Evolutionary conservation across 1,140 invertebrate genomes (phyloP).

Genomic region (Saxidomus purpurata): DNA sequence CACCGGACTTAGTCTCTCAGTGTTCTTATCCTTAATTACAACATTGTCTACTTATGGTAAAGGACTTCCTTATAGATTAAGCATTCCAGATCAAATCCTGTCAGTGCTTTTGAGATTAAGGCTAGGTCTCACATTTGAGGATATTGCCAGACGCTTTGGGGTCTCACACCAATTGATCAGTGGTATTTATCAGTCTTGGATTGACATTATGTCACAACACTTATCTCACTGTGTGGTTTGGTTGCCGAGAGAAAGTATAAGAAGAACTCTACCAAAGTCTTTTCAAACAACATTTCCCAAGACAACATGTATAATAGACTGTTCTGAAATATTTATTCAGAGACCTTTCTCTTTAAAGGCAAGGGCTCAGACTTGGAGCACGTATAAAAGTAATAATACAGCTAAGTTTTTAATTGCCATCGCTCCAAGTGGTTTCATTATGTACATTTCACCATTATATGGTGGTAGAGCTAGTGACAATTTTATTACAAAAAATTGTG

Average conservation of each 20-base stretch:
- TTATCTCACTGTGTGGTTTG: conserved; percentile 54
- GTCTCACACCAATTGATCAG: conserved; percentile 23
- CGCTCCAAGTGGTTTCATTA: conserved; percentile 78
- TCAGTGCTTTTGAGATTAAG: conserved; percentile 24
- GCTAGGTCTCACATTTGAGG: conserved; percentile 32
- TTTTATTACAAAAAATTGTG: too few species aligned
- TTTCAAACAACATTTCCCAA: conserved; percentile 50
- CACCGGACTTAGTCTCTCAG: conserved; percentile 38
- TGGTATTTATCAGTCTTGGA: conserved; percentile 33
- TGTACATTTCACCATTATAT: too few species aligned
- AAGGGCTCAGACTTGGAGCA: too few species aligned
- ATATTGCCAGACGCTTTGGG: conserved; percentile 38
- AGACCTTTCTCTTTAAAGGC: too few species aligned
- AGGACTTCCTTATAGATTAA: conserved; percentile 15
- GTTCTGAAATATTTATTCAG: too few species aligned
- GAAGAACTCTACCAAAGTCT: conserved; percentile 34
- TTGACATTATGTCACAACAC: conserved; percentile 46
- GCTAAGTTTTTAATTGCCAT: conserved; percentile 81
- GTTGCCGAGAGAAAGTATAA: conserved; percentile 56
- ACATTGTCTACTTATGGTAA: neutral
- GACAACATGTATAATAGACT: conserved; percentile 65
- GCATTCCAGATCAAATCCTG: conserved; percentile 17
- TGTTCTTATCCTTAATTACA: conserved; percentile 28
- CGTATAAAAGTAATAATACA: conserved; percentile 73
- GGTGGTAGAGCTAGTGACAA: too few species aligned